phyloP scores from a whole-genome alignment of 1,140 invertebrate species.

The Procambarus clarkii region DNA sequence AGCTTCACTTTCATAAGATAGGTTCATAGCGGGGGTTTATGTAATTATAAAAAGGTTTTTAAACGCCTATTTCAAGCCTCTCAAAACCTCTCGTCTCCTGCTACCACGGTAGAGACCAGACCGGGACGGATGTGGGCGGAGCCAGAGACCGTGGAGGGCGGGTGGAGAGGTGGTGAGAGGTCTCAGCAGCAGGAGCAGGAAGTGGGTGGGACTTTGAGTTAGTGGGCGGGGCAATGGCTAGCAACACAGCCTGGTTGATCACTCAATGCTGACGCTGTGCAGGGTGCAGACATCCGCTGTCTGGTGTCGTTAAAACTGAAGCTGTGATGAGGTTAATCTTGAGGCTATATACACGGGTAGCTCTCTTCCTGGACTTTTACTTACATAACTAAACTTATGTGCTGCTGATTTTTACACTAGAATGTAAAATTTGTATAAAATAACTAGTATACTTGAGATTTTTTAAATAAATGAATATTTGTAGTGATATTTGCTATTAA shows the following conservation, averaged over 20 bases:
- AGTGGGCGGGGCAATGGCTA: background rate
- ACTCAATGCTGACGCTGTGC: background rate
- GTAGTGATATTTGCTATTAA: too few species aligned
- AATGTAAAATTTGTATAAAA: too few species aligned
- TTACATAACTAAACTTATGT: too few species aligned
- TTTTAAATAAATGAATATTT: too few species aligned
- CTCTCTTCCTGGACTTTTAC: slow-evolving; percentile 39
- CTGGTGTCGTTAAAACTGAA: slow-evolving; percentile 24
- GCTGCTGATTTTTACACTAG: too few species aligned
- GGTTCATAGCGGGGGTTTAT: background rate
- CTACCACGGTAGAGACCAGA: background rate
- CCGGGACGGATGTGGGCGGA: slow-evolving; percentile 40
- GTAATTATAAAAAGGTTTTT: background rate
- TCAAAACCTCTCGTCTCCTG: slow-evolving; percentile 9
- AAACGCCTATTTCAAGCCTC: slow-evolving; percentile 1
- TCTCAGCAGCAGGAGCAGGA: background rate
- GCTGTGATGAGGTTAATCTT: slow-evolving; percentile 30
- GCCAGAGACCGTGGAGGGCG: slow-evolving; percentile 17
- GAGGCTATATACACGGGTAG: background rate
- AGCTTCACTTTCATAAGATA: slow-evolving; percentile 8
- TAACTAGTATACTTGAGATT: too few species aligned
- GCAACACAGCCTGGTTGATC: background rate
- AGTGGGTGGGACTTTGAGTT: background rate
- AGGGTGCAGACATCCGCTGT: background rate
- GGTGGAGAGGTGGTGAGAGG: slow-evolving; percentile 42